A percentile compares a stretch with the other conserved stretches of the same genome.
Evolutionary conservation across 2,113 vertebrate genomes (phyloP).

Genomic region (Nansenia antarctica): DNA sequence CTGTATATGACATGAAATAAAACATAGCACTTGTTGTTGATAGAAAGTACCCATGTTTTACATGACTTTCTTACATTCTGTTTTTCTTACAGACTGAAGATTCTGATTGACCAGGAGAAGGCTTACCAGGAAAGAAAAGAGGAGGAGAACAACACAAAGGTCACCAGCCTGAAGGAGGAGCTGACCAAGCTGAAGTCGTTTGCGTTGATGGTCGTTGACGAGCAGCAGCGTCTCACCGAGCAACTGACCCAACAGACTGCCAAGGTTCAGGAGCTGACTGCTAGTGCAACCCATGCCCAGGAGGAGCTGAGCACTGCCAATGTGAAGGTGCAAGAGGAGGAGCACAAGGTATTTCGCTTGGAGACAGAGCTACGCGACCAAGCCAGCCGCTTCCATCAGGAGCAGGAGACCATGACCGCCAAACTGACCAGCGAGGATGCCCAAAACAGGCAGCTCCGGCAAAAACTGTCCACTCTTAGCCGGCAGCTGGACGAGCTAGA

Average conservation of each 20-base stretch:
- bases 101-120: constrained; percentile 89
- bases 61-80: constrained; percentile 11
- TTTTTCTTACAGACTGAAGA: constrained; percentile 85
- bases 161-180: constrained; percentile 86
- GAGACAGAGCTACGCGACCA: constrained; percentile 83
- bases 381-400: constrained; percentile 75
- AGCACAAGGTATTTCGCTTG: constrained; percentile 82
- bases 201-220: constrained; percentile 94
- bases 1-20: too few species aligned
- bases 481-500: constrained; percentile 92
- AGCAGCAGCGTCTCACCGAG: constrained; percentile 89
- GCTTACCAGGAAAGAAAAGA: constrained; percentile 83
- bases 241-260: constrained; percentile 84
- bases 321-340: constrained; percentile 81
- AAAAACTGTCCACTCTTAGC: constrained; percentile 89
- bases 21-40: too few species aligned
- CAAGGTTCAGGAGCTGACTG: constrained; percentile 84
- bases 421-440: constrained; percentile 92
- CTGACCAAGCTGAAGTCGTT: constrained; percentile 94
- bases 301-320: constrained; percentile 82
- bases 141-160: constrained; percentile 84
- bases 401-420: constrained; percentile 89
- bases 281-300: constrained; percentile 76
- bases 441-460: constrained; percentile 88
- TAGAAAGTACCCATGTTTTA: neutral